phyloP scores from a whole-genome alignment of 2,888 invertebrate genomes.

The Phengaris alcon region DNA sequence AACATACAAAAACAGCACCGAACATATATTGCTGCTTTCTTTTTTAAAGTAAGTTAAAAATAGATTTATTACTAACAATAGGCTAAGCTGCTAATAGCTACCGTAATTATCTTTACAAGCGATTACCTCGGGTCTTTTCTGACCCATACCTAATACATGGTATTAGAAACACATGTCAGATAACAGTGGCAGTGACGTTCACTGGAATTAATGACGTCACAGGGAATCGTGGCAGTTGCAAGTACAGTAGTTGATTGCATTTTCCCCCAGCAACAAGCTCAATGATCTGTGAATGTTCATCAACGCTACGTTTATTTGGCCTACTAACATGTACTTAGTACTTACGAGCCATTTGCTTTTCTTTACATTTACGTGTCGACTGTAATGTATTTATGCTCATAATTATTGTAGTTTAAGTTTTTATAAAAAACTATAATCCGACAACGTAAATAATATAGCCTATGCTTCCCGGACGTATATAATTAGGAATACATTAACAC shows the following conservation, averaged over 20 bases:
- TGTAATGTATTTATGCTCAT: background rate
- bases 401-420: too few relatives aligned
- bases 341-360: slow-evolving; percentile 3
- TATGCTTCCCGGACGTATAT: too few relatives aligned
- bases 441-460: too few relatives aligned
- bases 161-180: slow-evolving; percentile 7
- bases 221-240: slow-evolving; percentile 58
- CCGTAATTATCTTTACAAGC: slow-evolving; percentile 14
- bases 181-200: slow-evolving; percentile 56
- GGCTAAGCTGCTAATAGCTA: background rate
- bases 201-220: slow-evolving; percentile 70
- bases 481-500: too few relatives aligned
- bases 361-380: background rate
- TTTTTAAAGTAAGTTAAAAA: too few relatives aligned
- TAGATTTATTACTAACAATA: too few relatives aligned
- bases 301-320: slow-evolving; percentile 11
- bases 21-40: too few relatives aligned
- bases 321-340: background rate
- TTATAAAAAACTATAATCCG: too few relatives aligned
- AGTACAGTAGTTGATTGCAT: slow-evolving; percentile 56
- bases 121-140: slow-evolving; percentile 28
- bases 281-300: slow-evolving; percentile 22
- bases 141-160: background rate
- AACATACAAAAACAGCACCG: too few relatives aligned
- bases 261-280: slow-evolving; percentile 28